Percentiles rank a stretch among this genome's conserved stretches.
These are phyloP conservation scores for Iphiclides podalirius DNA, from an alignment of 2,888 invertebrate species.

Conservation along the genomic window DNA sequence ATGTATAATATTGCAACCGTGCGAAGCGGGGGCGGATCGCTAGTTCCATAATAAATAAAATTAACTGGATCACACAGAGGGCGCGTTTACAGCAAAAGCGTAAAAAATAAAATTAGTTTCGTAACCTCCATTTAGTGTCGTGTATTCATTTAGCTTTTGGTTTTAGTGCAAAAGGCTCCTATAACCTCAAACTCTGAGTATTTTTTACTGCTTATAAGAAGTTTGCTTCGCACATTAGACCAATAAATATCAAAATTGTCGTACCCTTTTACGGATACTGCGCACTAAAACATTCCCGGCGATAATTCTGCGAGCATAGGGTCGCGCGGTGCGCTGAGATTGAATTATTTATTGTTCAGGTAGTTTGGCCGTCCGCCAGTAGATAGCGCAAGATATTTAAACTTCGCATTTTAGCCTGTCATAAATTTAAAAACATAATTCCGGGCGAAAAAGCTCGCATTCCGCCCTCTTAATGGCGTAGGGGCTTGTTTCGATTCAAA, in stretches of 20 bases:
- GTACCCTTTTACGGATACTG: background rate
- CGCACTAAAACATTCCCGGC: constrained; percentile 7
- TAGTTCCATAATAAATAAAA: no score
- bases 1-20: no score
- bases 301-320: constrained; percentile 10
- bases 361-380: constrained; percentile 71
- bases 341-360: constrained; percentile 73
- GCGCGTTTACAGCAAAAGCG: no score
- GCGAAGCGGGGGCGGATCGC: no score
- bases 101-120: no score
- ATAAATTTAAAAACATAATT: constrained; percentile 70
- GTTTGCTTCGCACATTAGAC: background rate
- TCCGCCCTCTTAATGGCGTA: constrained; percentile 24
- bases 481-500: constrained; percentile 23
- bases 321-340: constrained; percentile 38
- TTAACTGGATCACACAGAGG: no score
- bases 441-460: constrained; percentile 50
- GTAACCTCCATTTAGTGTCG: no score
- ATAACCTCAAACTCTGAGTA: no score
- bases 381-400: constrained; percentile 74
- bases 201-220: no score
- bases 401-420: constrained; percentile 61
- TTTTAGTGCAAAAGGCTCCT: no score
- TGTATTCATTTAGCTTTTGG: no score
- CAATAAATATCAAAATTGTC: constrained; percentile 7